phyloP scores from a whole-genome alignment of 2,797 vertebrate genomes.

The Chiroxiphia lanceolata region DNA sequence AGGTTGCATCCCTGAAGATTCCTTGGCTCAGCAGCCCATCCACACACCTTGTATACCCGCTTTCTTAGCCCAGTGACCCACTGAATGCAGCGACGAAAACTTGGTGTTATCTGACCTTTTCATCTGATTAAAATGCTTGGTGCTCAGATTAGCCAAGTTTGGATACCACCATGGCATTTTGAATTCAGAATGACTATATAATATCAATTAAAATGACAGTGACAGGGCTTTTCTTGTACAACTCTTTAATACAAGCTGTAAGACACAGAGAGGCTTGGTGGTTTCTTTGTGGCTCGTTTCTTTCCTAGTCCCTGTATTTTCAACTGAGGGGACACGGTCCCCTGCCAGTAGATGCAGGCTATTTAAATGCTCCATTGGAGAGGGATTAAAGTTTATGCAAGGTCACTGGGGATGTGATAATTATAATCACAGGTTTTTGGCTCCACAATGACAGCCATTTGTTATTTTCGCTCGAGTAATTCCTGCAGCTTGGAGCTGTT shows the following conservation, averaged over 20 bases:
- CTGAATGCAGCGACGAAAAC: conserved; percentile 10
- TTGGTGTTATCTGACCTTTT: conserved; percentile 55
- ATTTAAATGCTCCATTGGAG: conserved; percentile 99
- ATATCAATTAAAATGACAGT: conserved; percentile 66
- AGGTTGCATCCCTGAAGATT: not conserved
- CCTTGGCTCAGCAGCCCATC: not conserved
- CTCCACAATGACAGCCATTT: conserved; percentile 99
- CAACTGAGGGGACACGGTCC: conserved; percentile 74
- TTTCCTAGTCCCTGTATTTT: conserved; percentile 66
- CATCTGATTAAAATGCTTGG: conserved; percentile 33
- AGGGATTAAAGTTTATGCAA: conserved; percentile 99
- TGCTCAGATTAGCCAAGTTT: not conserved
- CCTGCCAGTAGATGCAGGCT: conserved; percentile 84
- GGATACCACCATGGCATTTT: conserved; percentile 12
- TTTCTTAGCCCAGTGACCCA: conserved; percentile 14
- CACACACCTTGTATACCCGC: not conserved
- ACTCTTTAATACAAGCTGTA: conserved; percentile 51
- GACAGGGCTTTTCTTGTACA: conserved; percentile 51
- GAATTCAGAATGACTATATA: conserved; percentile 30
- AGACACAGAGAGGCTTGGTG: conserved; percentile 51
- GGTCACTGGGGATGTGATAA: conserved; percentile 99
- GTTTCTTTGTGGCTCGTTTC: conserved; percentile 79
- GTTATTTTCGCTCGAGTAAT: conserved; percentile 99
- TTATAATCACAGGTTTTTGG: conserved; percentile 99
- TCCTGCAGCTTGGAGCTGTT: conserved; percentile 91